These are phyloP conservation scores for Hozukius guyotensis DNA, from an alignment of 2,797 vertebrate species.

Conservation along the genomic window DNA sequence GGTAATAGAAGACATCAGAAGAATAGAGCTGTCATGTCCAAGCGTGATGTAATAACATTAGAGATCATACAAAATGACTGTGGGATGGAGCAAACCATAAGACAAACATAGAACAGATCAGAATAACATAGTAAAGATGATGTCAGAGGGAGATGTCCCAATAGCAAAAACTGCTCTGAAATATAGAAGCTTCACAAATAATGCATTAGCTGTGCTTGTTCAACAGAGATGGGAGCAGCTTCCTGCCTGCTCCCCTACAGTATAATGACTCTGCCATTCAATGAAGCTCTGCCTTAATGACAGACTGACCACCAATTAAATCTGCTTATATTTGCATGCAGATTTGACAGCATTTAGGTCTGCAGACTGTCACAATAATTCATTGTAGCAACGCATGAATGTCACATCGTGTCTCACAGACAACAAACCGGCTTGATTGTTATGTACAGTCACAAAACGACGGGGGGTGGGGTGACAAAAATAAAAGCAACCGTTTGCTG, in stretches of 20 bases:
- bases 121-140: neutral
- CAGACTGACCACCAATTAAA: slow-evolving; percentile 32
- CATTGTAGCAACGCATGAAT: neutral
- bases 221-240: slow-evolving; percentile 47
- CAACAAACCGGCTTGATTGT: slow-evolving; percentile 11
- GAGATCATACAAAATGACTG: neutral
- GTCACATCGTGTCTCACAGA: slow-evolving; percentile 21
- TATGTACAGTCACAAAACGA: slow-evolving; percentile 8
- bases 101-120: neutral
- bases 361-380: neutral
- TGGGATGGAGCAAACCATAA: neutral
- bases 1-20: neutral
- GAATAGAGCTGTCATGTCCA: slow-evolving; percentile 1
- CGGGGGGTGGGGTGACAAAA: slow-evolving; percentile 25
- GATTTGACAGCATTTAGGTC: neutral
- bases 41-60: neutral
- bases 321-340: slow-evolving; percentile 10
- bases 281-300: slow-evolving; percentile 23
- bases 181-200: slow-evolving; percentile 69
- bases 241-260: slow-evolving; percentile 17
- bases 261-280: slow-evolving; percentile 19
- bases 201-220: slow-evolving; percentile 63
- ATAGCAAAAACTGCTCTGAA: slow-evolving; percentile 42
- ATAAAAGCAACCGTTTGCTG: slow-evolving; percentile 49
- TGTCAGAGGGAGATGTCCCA: slow-evolving; percentile 34